A percentile compares a stretch with the other conserved stretches of the same genome.
Evolutionary conservation across 2,888 invertebrate species (phyloP).

Genomic region (Poecilus cupreus): DNA sequence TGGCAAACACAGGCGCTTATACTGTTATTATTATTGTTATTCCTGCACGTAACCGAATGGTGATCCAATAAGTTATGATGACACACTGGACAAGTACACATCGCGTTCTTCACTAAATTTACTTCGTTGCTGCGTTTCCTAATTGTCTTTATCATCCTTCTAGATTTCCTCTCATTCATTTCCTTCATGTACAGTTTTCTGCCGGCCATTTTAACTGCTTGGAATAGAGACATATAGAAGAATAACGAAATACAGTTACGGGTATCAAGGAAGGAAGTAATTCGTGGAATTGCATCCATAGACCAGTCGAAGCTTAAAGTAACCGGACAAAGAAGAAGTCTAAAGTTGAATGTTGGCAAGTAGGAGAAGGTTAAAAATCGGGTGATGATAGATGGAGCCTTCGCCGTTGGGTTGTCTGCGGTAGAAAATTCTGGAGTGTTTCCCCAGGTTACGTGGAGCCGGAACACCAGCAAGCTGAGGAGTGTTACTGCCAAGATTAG

Average conservation of each 20-base stretch:
- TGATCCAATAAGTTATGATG: conserved; percentile 80
- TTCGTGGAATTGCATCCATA: conserved; percentile 95
- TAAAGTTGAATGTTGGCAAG: conserved; percentile 93
- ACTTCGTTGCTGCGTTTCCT: conserved; percentile 32
- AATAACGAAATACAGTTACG: conserved; percentile 85
- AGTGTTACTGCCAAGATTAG: conserved; percentile 81
- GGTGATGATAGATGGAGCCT: conserved; percentile 86
- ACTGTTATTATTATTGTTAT: conserved; percentile 83
- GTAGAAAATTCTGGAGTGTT: conserved; percentile 89
- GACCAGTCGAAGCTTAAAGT: conserved; percentile 98
- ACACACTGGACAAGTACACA: conserved; percentile 80
- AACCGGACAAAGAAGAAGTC: conserved; percentile 89
- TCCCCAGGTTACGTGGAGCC: conserved; percentile 87
- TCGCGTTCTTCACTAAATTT: neutral
- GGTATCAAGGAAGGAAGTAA: conserved; percentile 85
- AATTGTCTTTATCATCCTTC: conserved; percentile 26
- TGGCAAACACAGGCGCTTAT: conserved; percentile 71
- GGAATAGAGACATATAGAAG: conserved; percentile 79
- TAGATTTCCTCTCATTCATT: conserved; percentile 57
- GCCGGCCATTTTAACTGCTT: conserved; percentile 62
- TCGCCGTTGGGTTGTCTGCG: conserved; percentile 97
- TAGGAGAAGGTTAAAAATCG: conserved; percentile 93
- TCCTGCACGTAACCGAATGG: conserved; percentile 82
- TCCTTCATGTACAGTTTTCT: conserved; percentile 43
- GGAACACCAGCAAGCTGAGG: conserved; percentile 81